phyloP scores from a whole-genome alignment of 2,113 vertebrate genomes.

The Sarotherodon lohbergeri region DNA sequence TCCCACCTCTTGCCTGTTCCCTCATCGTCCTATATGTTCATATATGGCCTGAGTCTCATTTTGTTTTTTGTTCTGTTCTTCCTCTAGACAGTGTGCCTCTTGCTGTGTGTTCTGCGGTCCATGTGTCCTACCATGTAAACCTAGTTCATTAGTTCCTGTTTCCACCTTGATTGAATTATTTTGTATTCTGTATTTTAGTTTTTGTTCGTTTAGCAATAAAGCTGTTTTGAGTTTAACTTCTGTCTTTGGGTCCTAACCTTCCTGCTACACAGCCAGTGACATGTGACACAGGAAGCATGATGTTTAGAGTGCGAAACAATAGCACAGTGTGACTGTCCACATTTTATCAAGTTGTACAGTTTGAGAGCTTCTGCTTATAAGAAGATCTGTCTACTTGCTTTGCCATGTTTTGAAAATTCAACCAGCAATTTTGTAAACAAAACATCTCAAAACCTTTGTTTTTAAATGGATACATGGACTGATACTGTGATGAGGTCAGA shows the following conservation, averaged over 20 bases:
- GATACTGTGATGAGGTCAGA: background rate
- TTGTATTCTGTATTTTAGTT: background rate
- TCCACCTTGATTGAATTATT: background rate
- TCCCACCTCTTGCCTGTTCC: background rate
- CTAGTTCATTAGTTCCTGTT: background rate
- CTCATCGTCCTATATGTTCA: background rate
- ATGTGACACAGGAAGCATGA: background rate
- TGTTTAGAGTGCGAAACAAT: background rate
- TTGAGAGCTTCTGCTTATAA: background rate
- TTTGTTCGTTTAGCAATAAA: background rate
- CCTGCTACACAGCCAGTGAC: background rate
- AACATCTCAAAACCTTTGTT: background rate
- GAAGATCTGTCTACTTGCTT: background rate
- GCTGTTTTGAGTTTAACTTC: background rate
- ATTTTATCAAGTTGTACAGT: background rate
- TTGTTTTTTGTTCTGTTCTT: accelerated
- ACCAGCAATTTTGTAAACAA: background rate
- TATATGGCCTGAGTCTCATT: background rate
- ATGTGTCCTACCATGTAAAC: background rate
- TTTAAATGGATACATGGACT: background rate
- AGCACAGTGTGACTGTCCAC: background rate
- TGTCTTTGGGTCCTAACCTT: background rate
- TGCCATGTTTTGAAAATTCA: background rate
- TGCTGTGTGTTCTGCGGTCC: background rate
- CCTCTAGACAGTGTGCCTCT: background rate